Base-by-base conservation (phyloP, 1,140 invertebrate species). In the Elymnias hypermnestra region DNA sequence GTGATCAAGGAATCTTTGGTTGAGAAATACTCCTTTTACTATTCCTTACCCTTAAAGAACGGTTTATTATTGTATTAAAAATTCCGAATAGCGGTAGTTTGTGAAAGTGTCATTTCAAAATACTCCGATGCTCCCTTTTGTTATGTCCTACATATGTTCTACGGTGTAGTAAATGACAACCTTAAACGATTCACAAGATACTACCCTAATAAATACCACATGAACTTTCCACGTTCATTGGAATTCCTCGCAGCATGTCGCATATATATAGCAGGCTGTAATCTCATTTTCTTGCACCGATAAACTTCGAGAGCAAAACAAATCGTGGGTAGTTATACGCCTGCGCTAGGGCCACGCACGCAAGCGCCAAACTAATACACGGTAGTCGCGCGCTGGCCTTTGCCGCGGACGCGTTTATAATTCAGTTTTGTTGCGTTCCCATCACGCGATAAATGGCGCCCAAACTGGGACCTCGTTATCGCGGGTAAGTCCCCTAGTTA, bases 401-500 rank as follows among this genome's bases (percentile, higher is more conserved):
- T 51, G 64, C 59, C 63, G 72, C 63, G 64, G 41, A 28, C 54
- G 57, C 31, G 60, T 43, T 37, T 51, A 51, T 43, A 17, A 22
- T 42, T 38, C 14, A 33, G 52, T 38, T 29, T 49, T 31, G 13
- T 28, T 31, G 31, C 9, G 15, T 44, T 49, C 15, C 29, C 55
- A 68, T 49, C 70, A 73, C 72, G 74, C 70, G 69, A 66, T 68
- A 69, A 76, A 83, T 83, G 79, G 74, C 74, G 76, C 76, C 70
- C 67, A 76, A 69, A 77, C 53, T 53, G 63, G 76, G 64, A 68
- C 66, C 54, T 63, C 68, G 63, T 58, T 70, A 65, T 57, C 65
- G 65, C 65, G 76, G 76, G 79, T 81, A 77, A 83, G 79, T 78
- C 15, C 55, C 18, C 50, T 56, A 37, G 59, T 51, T 17, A 35